Evolutionary conservation across 2,888 invertebrate species (phyloP).

Genomic region (Marasmarcha lunaedactyla): DNA sequence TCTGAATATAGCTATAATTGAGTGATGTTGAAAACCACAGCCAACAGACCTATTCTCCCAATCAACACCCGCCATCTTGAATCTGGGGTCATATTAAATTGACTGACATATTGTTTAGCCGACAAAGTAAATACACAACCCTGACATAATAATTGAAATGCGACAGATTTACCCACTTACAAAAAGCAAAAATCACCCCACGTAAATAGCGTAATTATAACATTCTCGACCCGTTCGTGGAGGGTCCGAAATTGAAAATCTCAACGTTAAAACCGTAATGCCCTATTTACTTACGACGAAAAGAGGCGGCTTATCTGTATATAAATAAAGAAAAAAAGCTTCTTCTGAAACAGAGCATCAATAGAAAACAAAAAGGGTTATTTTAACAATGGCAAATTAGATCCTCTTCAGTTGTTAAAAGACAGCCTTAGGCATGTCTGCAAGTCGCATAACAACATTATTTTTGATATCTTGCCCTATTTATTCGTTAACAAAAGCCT

Average conservation of each 20-base stretch:
- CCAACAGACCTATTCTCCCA: neutral
- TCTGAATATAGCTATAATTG: too few species aligned
- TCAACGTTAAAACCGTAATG: too few species aligned
- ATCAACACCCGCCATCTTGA: conserved; percentile 46
- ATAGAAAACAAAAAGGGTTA: conserved; percentile 1
- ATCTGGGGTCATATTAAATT: conserved; percentile 66
- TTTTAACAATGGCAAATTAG: neutral
- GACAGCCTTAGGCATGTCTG: neutral
- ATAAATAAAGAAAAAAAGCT: too few species aligned
- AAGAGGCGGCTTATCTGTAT: too few species aligned
- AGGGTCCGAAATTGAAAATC: too few species aligned
- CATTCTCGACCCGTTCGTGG: too few species aligned
- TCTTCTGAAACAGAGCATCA: too few species aligned
- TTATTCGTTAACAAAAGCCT: neutral
- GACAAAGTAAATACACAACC: conserved; percentile 22
- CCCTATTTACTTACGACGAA: too few species aligned
- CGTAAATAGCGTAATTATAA: too few species aligned
- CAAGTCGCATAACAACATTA: neutral
- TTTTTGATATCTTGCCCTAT: neutral
- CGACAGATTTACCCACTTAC: too few species aligned
- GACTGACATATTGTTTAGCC: conserved; percentile 58
- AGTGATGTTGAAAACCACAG: neutral
- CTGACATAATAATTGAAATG: too few species aligned
- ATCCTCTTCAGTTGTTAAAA: neutral
- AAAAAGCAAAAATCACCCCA: too few species aligned